Base-by-base conservation (phyloP, 2,113 vertebrate genomes). In the Chitala chitala region DNA sequence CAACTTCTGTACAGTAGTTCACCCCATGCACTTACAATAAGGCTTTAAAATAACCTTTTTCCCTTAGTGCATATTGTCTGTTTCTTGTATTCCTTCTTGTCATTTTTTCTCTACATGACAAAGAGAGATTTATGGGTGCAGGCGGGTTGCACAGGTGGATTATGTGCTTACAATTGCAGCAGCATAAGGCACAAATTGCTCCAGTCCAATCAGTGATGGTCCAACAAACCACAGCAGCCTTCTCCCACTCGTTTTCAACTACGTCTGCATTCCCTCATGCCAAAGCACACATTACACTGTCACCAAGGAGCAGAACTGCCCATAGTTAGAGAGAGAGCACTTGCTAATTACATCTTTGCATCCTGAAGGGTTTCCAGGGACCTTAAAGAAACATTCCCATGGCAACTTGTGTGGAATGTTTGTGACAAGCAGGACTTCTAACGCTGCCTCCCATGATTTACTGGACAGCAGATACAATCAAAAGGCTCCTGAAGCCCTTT, bases 321-420 rank as follows among this genome's bases (percentile, higher is more conserved):
- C 77, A 40, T 66, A 31, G 71, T 75, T 78, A 53, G 9, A 64
- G 24, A 73, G 75, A 75, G 0, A 76, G 70, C 29, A 15, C 59
- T 55, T 73, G 72, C 64, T 58, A 69, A 85, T 84, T 83, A 64
- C 66, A 79, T 78, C 71, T 71, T 53, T 68, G 75, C 20, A 8
- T 79, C 63, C 77, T 31, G 71, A 50, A 78, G 15, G 77, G 85
- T 83, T 85, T 82, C 73, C 80, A 77, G 78, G 77, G 66, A 75
- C 83, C 77, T 72, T 80, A 65, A 56, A 3, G 46, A 83, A 83
- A 82, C 76, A 80, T 81, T 87, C 80, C 80, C 83, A 78, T 74
- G 73, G 59, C 50, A 66, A 71, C 65, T 53, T 56, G 24, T n/a
- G 63, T 69, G 79, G 69, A 71, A 71, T 58, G 51, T 42, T 4